Conservation (phyloP, 2,113 vertebrate species). For the Ciconia stormi region DNA sequence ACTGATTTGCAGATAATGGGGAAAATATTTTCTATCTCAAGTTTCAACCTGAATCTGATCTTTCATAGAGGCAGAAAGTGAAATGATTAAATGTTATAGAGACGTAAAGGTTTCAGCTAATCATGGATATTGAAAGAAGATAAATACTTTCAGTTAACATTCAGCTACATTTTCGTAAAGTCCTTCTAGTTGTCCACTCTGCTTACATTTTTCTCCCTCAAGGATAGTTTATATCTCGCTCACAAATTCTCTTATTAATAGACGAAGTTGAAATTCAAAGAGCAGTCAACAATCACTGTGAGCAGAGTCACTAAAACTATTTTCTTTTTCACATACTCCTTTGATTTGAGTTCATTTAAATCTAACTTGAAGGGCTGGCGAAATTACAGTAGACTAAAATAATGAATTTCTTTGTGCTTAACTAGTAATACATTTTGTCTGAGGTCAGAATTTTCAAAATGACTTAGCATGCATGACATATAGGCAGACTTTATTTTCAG, state of each 20-base stretch:
- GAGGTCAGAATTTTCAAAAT: not conserved
- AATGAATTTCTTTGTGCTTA: slow-evolving; percentile 16
- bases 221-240: not conserved
- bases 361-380: not conserved
- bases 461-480: not conserved
- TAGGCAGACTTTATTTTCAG: not conserved
- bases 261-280: not conserved
- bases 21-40: slow-evolving; percentile 42
- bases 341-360: slow-evolving; percentile 20
- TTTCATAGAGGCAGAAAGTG: not conserved
- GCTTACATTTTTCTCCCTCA: not conserved
- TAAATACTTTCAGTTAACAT: not conserved
- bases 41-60: slow-evolving; percentile 28
- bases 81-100: not conserved
- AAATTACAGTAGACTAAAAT: not conserved
- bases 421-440: slow-evolving; percentile 1
- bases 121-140: not conserved
- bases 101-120: slow-evolving; percentile 5
- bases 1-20: slow-evolving; percentile 30
- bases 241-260: not conserved
- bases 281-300: not conserved
- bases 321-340: not conserved
- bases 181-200: not conserved
- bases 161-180: not conserved
- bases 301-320: not conserved